phyloP scores from a whole-genome alignment of 1,140 invertebrate species.

The Megalopta genalis region DNA sequence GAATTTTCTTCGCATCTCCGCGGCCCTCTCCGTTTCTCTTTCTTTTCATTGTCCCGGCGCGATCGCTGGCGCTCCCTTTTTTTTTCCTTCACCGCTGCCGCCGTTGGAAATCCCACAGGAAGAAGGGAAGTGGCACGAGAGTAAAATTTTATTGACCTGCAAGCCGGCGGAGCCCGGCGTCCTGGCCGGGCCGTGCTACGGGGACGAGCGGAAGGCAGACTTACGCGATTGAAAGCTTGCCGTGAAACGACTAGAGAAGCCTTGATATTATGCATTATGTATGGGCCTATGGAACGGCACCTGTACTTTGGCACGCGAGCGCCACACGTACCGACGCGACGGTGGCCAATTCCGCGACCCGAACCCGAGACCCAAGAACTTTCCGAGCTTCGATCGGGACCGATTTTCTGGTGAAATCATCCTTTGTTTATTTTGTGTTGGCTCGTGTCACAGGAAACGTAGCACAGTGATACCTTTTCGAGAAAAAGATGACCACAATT shows the following conservation, averaged over 20 bases:
- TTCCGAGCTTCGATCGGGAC: conserved; percentile 5
- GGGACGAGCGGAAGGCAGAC: conserved; percentile 56
- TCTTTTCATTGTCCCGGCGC: conserved; percentile 10
- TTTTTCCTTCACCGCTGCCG: not conserved
- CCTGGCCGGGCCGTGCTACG: conserved; percentile 43
- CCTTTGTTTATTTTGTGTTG: too few species aligned
- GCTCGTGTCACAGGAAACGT: too few species aligned
- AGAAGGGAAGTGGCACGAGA: not conserved
- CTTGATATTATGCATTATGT: conserved; percentile 77
- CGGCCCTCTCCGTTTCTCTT: not conserved
- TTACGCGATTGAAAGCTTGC: conserved; percentile 76
- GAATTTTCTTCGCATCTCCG: conserved; percentile 9
- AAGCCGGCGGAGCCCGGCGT: not conserved
- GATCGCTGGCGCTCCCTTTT: conserved; percentile 3
- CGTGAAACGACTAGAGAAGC: conserved; percentile 74
- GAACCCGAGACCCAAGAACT: conserved; percentile 61
- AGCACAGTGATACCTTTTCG: too few species aligned
- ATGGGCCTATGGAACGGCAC: conserved; percentile 71
- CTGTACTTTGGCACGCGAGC: conserved; percentile 73
- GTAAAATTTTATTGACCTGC: conserved; percentile 69
- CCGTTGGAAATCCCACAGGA: conserved; percentile 29
- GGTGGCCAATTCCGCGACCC: conserved; percentile 51
- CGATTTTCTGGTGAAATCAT: not conserved
- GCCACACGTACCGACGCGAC: conserved; percentile 11
- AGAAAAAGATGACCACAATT: too few species aligned